A percentile compares a stretch with the other conserved stretches of the same genome.
Evolutionary conservation across 1,140 invertebrate genomes (phyloP).

Genomic region (Zaprionus vittiger): DNA sequence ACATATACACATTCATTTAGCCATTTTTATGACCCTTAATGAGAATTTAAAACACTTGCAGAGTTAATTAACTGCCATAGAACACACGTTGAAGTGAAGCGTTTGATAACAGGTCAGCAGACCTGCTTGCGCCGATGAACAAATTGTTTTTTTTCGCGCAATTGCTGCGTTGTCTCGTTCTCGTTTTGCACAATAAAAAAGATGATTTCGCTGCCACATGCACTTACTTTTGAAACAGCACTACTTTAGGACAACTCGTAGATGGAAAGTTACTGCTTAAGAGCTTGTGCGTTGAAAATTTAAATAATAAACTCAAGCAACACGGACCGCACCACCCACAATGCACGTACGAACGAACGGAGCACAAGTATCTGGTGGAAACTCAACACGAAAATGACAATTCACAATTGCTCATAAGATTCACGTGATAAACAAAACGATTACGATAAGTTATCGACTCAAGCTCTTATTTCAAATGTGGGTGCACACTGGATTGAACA

Average conservation of each 20-base stretch:
- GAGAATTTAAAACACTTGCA: conserved; percentile 17
- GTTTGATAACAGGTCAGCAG: conserved; percentile 64
- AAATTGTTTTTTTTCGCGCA: conserved; percentile 33
- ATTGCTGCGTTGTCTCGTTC: conserved; percentile 30
- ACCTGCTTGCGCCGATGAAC: conserved; percentile 34
- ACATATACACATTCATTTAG: conserved; percentile 42
- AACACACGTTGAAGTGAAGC: background rate
- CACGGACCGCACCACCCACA: conserved; percentile 76
- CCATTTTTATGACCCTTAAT: conserved; percentile 10
- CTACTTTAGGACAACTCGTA: conserved; percentile 42
- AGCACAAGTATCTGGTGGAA: conserved; percentile 63
- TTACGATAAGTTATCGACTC: conserved; percentile 47
- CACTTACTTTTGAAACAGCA: conserved; percentile 67
- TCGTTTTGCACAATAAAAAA: conserved; percentile 30
- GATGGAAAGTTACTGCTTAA: conserved; percentile 47
- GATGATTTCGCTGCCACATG: background rate
- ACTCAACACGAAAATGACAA: conserved; percentile 66
- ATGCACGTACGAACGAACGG: conserved; percentile 51
- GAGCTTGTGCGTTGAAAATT: conserved; percentile 56
- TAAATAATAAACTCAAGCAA: conserved; percentile 63
- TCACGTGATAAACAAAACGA: conserved; percentile 63
- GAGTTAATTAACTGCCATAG: conserved; percentile 4
- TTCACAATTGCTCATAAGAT: conserved; percentile 55
- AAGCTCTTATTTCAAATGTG: conserved; percentile 1
- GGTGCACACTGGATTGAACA: conserved; percentile 19